Conservation (phyloP, 2,888 invertebrate genomes). For the Melinaea marsaeus region DNA sequence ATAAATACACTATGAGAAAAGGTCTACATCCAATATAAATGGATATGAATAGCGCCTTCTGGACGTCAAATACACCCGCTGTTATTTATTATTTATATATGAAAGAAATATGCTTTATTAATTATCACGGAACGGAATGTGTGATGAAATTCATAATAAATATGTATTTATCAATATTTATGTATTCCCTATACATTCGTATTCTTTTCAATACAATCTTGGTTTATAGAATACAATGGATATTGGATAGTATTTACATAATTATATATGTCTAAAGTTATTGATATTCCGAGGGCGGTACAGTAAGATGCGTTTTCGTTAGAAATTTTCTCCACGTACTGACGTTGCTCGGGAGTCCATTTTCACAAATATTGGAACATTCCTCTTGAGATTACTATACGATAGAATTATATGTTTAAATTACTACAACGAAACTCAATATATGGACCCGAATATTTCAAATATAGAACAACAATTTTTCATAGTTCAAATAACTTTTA, state of each 20-base stretch:
- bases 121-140: too few relatives aligned
- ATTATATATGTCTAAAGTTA: constrained; percentile 10
- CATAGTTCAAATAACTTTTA: not conserved
- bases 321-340: constrained; percentile 31
- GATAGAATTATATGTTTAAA: constrained; percentile 1
- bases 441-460: not conserved
- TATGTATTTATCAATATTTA: too few relatives aligned
- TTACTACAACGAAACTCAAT: too few relatives aligned
- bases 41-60: constrained; percentile 31
- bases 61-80: constrained; percentile 44
- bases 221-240: too few relatives aligned
- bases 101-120: constrained; percentile 11
- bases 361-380: constrained; percentile 26
- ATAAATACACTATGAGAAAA: too few relatives aligned
- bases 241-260: not conserved
- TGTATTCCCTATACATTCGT: too few relatives aligned
- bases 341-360: constrained; percentile 29
- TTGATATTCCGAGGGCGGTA: constrained; percentile 24
- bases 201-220: too few relatives aligned
- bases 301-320: constrained; percentile 29
- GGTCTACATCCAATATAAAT: too few relatives aligned
- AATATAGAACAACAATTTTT: too few relatives aligned
- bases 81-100: constrained; percentile 16
- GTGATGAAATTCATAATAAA: too few relatives aligned
- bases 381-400: constrained; percentile 15